Conservation (phyloP, 2,888 invertebrate species). For the Cabera pusaria region DNA sequence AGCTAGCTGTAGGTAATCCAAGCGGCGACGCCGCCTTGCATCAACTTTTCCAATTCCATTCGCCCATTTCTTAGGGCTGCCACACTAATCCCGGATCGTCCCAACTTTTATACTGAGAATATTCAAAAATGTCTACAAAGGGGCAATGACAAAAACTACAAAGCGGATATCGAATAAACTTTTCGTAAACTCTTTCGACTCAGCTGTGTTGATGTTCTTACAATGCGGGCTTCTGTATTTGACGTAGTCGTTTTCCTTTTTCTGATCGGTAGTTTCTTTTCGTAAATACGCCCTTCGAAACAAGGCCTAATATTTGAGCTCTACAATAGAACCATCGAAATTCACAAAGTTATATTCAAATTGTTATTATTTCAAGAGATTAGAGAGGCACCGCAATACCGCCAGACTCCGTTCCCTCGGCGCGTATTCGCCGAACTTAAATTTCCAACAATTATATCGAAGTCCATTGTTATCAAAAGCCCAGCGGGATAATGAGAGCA, state of each 20-base stretch:
- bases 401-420: conserved; percentile 11
- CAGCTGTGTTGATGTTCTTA: conserved; percentile 7
- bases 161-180: conserved; percentile 42
- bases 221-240: conserved; percentile 7
- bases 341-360: conserved; percentile 10
- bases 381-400: conserved; percentile 12
- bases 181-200: conserved; percentile 24
- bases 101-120: conserved; percentile 54
- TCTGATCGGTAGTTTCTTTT: conserved; percentile 4
- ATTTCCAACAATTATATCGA: conserved; percentile 27
- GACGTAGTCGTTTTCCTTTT: background rate
- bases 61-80: conserved; percentile 61
- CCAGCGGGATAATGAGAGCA: conserved; percentile 34
- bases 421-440: conserved; percentile 24
- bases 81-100: conserved; percentile 57
- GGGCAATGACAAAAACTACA: conserved; percentile 46
- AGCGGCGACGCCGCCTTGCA: conserved; percentile 43
- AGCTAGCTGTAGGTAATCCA: conserved; percentile 57
- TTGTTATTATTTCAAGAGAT: conserved; percentile 12
- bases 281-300: background rate
- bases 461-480: conserved; percentile 29
- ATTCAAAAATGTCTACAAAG: conserved; percentile 55
- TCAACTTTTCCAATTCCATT: conserved; percentile 73
- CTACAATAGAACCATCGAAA: conserved; percentile 2
- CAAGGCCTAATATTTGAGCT: background rate